A percentile compares a stretch with the other conserved stretches of the same genome.
Conservation (phyloP, 2,113 vertebrate species). For the Prionailurus viverrinus region DNA sequence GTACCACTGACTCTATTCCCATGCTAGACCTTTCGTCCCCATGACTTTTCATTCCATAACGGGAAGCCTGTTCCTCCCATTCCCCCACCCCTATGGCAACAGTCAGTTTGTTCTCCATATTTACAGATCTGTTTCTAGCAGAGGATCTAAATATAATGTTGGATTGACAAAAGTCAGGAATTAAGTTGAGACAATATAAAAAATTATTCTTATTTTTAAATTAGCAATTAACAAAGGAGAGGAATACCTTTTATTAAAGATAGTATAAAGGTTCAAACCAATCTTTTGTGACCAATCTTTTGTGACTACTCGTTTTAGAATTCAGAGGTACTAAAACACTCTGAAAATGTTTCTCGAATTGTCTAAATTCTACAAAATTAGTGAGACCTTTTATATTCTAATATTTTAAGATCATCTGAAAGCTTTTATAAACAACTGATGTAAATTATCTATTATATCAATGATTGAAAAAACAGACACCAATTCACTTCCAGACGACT, state of each 20-base stretch:
- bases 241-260: neutral
- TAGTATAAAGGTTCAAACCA: neutral
- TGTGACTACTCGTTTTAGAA: neutral
- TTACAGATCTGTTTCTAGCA: neutral
- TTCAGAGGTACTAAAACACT: neutral
- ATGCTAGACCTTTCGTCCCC: neutral
- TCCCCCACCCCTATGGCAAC: neutral
- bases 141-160: neutral
- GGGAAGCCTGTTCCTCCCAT: neutral
- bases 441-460: conserved; percentile 19
- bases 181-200: neutral
- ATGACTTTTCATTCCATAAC: neutral
- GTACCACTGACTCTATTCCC: neutral
- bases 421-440: conserved; percentile 7
- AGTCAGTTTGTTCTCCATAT: neutral
- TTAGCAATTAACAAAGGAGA: neutral
- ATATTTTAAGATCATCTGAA: neutral
- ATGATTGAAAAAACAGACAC: conserved; percentile 36
- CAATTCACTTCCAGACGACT: conserved; percentile 25
- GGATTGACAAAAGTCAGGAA: neutral
- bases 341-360: neutral
- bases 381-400: neutral
- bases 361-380: conserved; percentile 14
- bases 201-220: conserved; percentile 13
- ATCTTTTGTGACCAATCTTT: neutral